Evolutionary conservation across 2,113 vertebrate genomes (phyloP).

Genomic region (Ahaetulla prasina): DNA sequence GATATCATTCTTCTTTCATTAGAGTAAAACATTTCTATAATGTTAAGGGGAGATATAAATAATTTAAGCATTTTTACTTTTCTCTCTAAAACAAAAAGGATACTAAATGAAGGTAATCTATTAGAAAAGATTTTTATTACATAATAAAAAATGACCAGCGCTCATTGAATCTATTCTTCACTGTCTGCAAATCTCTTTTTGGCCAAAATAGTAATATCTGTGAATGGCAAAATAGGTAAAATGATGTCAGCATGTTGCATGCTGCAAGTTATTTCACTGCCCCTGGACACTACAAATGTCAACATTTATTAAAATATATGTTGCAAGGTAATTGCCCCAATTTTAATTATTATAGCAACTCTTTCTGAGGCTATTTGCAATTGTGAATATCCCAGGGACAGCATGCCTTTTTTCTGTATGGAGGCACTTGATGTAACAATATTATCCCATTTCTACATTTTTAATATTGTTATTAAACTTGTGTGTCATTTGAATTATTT

Average conservation of each 20-base stretch:
- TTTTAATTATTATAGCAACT: neutral
- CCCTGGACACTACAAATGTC: neutral
- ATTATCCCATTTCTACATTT: neutral
- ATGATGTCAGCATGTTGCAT: neutral
- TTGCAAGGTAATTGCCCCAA: neutral
- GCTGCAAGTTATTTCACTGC: neutral
- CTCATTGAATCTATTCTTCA: neutral
- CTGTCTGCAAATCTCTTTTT: neutral
- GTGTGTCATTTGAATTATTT: neutral
- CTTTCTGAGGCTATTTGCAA: neutral
- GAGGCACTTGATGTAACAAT: neutral
- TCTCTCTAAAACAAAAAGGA: neutral
- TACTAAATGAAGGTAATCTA: neutral
- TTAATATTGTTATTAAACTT: neutral
- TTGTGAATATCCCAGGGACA: neutral
- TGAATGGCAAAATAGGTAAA: neutral
- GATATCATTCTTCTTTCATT: neutral
- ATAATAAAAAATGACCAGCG: neutral
- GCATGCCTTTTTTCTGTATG: neutral
- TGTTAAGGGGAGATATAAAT: neutral
- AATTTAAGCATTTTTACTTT: neutral
- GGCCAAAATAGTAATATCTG: neutral
- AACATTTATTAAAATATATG: neutral
- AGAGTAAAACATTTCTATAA: neutral
- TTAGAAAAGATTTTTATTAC: neutral